Base-by-base conservation (phyloP, 2,888 invertebrate species). In the Calephelis perditalis region DNA sequence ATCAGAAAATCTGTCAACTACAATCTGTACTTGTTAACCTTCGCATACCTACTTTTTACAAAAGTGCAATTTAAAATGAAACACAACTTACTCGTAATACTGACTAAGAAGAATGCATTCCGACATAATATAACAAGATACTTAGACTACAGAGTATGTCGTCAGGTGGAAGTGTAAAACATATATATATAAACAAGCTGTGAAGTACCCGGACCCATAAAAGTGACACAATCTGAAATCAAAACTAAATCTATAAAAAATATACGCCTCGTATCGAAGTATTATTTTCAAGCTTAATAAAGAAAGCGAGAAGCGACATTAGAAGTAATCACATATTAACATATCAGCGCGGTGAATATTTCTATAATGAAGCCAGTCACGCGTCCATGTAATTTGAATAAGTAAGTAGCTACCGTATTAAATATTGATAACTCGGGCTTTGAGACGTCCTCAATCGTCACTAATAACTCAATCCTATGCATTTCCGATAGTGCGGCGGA, bases 361-460 rank as follows among this genome's bases (percentile, higher is more conserved):
- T 80, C 75, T 79, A 75, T 86, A 85, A 85, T 79, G 81, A 84
- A 79, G 81, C 75, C 81, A 86, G 84, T 83, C 84, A 86, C 79
- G 88, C 86, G 82, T 81, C 79, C 79, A 84, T 82, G 79, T 82
- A 85, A 88, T 88, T 86, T 85, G 76, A 86, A 87, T 86, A 77
- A 71, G 78, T 82, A 80, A 85, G 79, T 76, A 72, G 88, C 89
- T 90, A 86, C 89, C 80, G 89, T 87, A 84, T 87, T 87, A 84
- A 85, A 85, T 84, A 86, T 87, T 86, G 88, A 89, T 89, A 87
- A 85, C 78, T 76, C 74, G 79, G 82, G 84, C 84, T 86, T 83
- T 81, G 81, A 77, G 79, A 80, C 75, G 78, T 82, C 74, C 80
- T 81, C 86, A 86, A 84, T 81, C 82, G 83, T 76, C 81, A 81